Base-by-base conservation (phyloP, 2,113 vertebrate species). In the Barbus barbus region DNA sequence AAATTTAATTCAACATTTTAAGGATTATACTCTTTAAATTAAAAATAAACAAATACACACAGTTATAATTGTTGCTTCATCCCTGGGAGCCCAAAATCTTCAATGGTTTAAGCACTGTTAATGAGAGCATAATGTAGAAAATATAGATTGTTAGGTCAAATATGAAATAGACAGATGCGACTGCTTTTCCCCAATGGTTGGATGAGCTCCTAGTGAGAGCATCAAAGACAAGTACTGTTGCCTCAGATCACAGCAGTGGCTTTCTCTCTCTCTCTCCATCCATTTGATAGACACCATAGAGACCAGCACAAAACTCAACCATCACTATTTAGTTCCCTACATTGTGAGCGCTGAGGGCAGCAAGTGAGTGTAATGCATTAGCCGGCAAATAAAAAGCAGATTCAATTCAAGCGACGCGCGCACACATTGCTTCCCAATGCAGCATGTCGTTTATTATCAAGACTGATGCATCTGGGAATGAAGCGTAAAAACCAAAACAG, bases 361-460 rank as follows among this genome's bases (percentile, higher is more conserved):
- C 14, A 5, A 31, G 31, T 6, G 31, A 75, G 78, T n/a, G 53
- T 51, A 83, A 74, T 74, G 63, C 80, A 80, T 75, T 78, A 69
- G 22, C 51, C 51, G 13, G n/a, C 13, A 51, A 61, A 53, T 18
- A 16, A 44, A 46, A 48, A 26, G 63, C 5, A 28, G n/a, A 14
- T 80, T 20, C 31, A 60, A 41, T 56, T 81, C 28, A 63, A 78
- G 65, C 44, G 53, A 44, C 12, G 41, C 36, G 26, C 51, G 28
- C 56, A 44, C 41, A 44, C 38, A 44, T 44, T 3, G 60, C 69
- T 84, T 82, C 48, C 20, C 79, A 31, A 11, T 63, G 82, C 84
- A 81, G 33, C 18, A 28, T 83, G 74, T 89, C 78, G 65, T 38
- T 69, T 24, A 60, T 80, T 65, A 22, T 22, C 58, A 80, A 46